Evolutionary conservation across 2,797 vertebrate species (phyloP), one percentile per base, ranked within the genome.

Genomic region (Euthynnus affinis): DNA sequence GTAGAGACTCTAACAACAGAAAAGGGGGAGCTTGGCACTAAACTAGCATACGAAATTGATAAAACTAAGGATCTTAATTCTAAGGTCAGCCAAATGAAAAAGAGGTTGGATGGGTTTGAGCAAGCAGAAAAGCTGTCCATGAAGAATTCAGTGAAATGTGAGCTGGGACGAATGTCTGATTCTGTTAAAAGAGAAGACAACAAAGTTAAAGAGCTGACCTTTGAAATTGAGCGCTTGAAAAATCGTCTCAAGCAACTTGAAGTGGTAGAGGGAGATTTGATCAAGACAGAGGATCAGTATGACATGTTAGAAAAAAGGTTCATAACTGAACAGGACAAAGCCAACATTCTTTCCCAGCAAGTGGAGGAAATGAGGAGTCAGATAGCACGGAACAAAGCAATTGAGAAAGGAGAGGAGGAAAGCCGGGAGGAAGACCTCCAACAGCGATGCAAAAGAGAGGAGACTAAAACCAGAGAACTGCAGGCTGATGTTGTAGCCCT

Each of bases 241-340:
- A 97, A 97, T 60, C 97, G 97, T 18, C 96, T 99, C 20, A 97
- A 98, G 81, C 97, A 99, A 67, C 62, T 99, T 62, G 97, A 99
- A 91, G 96, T 98, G 52, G 96, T 98, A 5, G 98, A 99, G 87
- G 98, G 97, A 87, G 97, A 99, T 91, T 84, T 99, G 90, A 97
- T 98, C 92, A 99, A 99, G 90, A 99, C 98, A 0, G 98, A 99
- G 84, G 98, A 99, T 86, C 98, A 99, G 74, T 99, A 98, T 40
- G 97, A 97, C 81, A 95, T 98, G 84, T 83, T 99, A 75, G 97
- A 99, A 91, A 98, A 97, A 92, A 97, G 87, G 89, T 99, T 97
- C 84, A 94, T 96, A 88, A 98, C 95, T 0, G 98, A 99, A 82
- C 97, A 97, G 86, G 97, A 99, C 87, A 98, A 97, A 91, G 97